Evolutionary conservation across 2,113 vertebrate genomes (phyloP).

Genomic region (Plestiodon gilberti): DNA sequence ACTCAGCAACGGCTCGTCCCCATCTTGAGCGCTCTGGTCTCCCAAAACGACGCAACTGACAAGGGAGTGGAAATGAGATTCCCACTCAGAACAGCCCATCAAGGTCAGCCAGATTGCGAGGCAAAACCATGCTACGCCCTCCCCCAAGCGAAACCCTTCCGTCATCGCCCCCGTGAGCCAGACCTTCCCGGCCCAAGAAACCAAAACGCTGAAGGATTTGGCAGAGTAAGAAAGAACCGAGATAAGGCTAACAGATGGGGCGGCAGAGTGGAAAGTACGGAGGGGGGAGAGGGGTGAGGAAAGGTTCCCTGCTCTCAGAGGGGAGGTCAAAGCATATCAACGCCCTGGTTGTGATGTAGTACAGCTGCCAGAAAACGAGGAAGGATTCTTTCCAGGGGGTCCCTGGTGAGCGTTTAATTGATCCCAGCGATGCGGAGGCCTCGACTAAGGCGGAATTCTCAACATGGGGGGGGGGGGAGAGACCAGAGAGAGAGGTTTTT

Average conservation of each 20-base stretch:
- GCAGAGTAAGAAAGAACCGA: background rate
- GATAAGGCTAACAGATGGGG: conserved; percentile 37
- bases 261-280: background rate
- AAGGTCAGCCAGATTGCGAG: background rate
- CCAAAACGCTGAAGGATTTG: background rate
- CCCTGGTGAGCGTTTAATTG: conserved; percentile 64
- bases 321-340: conserved; percentile 61
- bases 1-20: background rate
- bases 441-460: conserved; percentile 39
- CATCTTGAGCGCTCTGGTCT: background rate
- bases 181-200: background rate
- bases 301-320: conserved; percentile 57
- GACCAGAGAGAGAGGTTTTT: background rate
- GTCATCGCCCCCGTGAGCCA: background rate
- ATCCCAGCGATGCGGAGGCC: conserved; percentile 66
- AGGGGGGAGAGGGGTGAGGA: conserved; percentile 38
- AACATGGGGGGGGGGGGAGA: conserved; percentile 5
- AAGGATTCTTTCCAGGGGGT: conserved; percentile 41
- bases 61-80: background rate
- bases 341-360: conserved; percentile 58
- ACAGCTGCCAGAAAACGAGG: conserved; percentile 59
- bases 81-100: background rate
- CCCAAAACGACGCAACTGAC: background rate
- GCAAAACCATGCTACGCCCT: background rate
- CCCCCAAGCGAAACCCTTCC: background rate